Evolutionary conservation across 37 sponge, comb jelly and placozoan species (phyloP).

Genomic region (Lycopodina hypogea): DNA sequence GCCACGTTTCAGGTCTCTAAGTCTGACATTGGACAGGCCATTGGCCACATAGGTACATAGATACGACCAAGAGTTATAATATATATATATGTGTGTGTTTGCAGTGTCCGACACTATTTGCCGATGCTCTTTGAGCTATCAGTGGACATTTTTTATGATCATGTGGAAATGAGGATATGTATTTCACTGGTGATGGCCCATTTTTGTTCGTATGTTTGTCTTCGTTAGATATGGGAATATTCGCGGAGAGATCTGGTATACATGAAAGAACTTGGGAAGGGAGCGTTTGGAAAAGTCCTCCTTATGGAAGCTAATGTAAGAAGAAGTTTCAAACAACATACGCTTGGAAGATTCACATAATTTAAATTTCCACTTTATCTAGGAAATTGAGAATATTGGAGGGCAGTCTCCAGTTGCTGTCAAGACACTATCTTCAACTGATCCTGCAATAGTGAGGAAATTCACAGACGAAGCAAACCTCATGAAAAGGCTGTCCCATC

Average conservation of each 20-base stretch:
- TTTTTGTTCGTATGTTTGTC: no score
- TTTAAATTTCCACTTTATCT: neutral
- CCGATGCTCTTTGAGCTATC: no score
- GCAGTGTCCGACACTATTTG: no score
- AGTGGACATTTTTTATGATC: no score
- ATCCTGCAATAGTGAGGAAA: constrained; percentile 27
- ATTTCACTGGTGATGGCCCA: no score
- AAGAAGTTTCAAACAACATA: neutral
- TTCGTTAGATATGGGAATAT: constrained; percentile 60
- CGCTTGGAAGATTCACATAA: neutral
- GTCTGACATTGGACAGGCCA: no score
- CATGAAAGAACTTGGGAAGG: constrained; percentile 65
- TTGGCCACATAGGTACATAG: no score
- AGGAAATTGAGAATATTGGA: constrained; percentile 52
- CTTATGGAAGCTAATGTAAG: constrained; percentile 68
- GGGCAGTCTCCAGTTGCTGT: constrained; percentile 60
- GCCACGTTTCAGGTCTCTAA: no score
- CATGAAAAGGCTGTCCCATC: constrained; percentile 68
- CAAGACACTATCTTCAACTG: constrained; percentile 52
- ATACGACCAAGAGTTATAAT: no score
- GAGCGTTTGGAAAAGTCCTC: constrained; percentile 75
- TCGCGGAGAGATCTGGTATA: constrained; percentile 47
- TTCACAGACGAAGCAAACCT: constrained; percentile 61
- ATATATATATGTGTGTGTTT: no score
- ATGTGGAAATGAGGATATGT: no score